These are phyloP conservation scores for Drosophila tristis DNA, from an alignment of 1,140 invertebrate species.

Conservation along the genomic window DNA sequence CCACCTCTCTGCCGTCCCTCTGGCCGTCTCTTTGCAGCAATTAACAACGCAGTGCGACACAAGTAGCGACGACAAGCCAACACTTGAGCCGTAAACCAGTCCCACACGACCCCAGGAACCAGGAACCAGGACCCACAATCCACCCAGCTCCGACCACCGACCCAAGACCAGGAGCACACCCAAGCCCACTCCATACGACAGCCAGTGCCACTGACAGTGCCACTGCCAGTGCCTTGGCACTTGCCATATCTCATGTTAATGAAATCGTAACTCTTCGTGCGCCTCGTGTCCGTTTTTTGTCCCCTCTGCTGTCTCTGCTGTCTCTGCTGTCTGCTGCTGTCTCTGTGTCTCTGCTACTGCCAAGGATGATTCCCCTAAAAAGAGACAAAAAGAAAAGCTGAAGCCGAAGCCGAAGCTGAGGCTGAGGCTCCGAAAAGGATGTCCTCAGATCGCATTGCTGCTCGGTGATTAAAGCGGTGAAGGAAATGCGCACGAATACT, in stretches of 20 bases:
- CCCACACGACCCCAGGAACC: slow-evolving; percentile 55
- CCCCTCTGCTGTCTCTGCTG: not conserved
- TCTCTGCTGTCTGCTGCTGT: too few relatives aligned
- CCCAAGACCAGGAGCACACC: not conserved
- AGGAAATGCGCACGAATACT: slow-evolving; percentile 46
- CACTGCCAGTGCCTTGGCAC: slow-evolving; percentile 32
- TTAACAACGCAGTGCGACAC: slow-evolving; percentile 75
- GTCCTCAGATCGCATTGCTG: slow-evolving; percentile 43
- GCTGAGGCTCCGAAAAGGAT: slow-evolving; percentile 19
- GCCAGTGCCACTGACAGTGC: slow-evolving; percentile 6
- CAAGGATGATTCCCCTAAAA: slow-evolving; percentile 44
- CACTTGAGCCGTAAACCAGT: slow-evolving; percentile 78
- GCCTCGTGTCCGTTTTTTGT: slow-evolving; percentile 76
- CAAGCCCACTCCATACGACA: slow-evolving; percentile 10
- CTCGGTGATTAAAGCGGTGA: slow-evolving; percentile 47
- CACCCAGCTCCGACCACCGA: not conserved
- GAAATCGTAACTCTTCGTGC: slow-evolving; percentile 81
- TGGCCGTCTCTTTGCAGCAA: slow-evolving; percentile 45
- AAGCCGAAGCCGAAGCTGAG: not conserved
- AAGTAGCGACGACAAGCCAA: slow-evolving; percentile 57
- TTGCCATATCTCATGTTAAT: slow-evolving; percentile 82
- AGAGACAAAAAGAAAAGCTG: slow-evolving; percentile 1
- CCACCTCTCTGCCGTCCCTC: slow-evolving; percentile 5
- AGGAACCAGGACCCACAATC: slow-evolving; percentile 42
- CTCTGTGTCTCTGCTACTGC: slow-evolving; percentile 2